phyloP scores from a whole-genome alignment of 2,888 invertebrate species.

The Drosophila atripex region DNA sequence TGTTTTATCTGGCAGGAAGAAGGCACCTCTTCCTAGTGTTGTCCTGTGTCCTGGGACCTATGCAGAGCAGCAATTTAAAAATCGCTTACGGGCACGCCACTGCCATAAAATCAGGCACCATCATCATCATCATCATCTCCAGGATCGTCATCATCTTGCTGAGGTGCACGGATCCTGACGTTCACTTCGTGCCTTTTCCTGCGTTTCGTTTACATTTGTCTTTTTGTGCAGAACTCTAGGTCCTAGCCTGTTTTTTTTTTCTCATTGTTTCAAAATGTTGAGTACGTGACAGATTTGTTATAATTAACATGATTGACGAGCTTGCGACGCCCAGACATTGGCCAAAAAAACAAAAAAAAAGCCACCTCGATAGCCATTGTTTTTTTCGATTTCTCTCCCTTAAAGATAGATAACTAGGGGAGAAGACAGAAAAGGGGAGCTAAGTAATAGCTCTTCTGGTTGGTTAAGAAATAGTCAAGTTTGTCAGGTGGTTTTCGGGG shows the following conservation, averaged over 20 bases:
- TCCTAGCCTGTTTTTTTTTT: constrained; percentile 23
- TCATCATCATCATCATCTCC: constrained; percentile 44
- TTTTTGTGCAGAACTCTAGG: constrained; percentile 14
- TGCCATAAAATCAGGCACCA: constrained; percentile 70
- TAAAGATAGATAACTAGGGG: constrained; percentile 5
- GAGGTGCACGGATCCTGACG: constrained; percentile 47
- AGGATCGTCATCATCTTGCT: constrained; percentile 27
- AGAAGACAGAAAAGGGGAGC: constrained; percentile 4
- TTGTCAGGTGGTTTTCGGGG: constrained; percentile 37
- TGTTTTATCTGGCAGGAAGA: constrained; percentile 28
- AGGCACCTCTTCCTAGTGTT: constrained; percentile 26
- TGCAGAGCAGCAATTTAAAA: constrained; percentile 71
- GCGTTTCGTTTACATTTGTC: constrained; percentile 45
- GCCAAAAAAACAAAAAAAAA: not conserved
- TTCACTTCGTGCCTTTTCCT: constrained; percentile 62
- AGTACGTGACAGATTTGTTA: constrained; percentile 70
- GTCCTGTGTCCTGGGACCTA: constrained; percentile 37
- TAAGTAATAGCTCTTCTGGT: constrained; percentile 15
- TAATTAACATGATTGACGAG: constrained; percentile 73
- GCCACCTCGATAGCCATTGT: not conserved
- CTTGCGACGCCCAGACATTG: constrained; percentile 48
- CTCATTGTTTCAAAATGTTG: constrained; percentile 56
- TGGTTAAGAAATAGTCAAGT: constrained; percentile 24
- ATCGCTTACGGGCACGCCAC: constrained; percentile 72
- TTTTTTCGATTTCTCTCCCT: constrained; percentile 3